Percentiles rank a stretch among this genome's conserved stretches.
Conservation (phyloP, 1,140 invertebrate species). For the Orchestia grillus region DNA sequence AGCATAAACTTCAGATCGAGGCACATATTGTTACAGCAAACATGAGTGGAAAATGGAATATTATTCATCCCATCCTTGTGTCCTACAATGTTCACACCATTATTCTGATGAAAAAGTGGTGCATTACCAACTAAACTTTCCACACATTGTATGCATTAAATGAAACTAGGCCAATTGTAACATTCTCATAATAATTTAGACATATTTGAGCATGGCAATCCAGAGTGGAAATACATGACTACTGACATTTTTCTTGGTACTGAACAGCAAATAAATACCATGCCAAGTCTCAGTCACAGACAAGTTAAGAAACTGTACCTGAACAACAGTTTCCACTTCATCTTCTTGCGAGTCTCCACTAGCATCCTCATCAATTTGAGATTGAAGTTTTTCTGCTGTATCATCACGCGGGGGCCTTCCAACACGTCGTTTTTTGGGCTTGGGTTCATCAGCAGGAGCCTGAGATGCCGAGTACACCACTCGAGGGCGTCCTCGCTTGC, state of each 20-base stretch:
- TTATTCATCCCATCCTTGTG: no score
- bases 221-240: neutral
- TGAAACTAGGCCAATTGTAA: no score
- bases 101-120: no score
- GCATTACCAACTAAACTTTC: no score
- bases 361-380: conserved; percentile 2
- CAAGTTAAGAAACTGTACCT: neutral
- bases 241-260: neutral
- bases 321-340: neutral
- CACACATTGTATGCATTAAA: no score
- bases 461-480: neutral
- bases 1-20: no score
- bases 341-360: conserved; percentile 17
- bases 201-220: no score
- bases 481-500: neutral
- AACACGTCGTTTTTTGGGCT: neutral
- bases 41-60: no score
- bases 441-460: neutral
- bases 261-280: neutral
- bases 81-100: no score
- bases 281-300: no score
- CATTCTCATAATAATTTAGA: no score
- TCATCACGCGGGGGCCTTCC: neutral
- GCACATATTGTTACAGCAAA: no score
- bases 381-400: neutral